Evolutionary conservation across 2,888 invertebrate species (phyloP).

Genomic region (Dasysyrphus albostriatus): DNA sequence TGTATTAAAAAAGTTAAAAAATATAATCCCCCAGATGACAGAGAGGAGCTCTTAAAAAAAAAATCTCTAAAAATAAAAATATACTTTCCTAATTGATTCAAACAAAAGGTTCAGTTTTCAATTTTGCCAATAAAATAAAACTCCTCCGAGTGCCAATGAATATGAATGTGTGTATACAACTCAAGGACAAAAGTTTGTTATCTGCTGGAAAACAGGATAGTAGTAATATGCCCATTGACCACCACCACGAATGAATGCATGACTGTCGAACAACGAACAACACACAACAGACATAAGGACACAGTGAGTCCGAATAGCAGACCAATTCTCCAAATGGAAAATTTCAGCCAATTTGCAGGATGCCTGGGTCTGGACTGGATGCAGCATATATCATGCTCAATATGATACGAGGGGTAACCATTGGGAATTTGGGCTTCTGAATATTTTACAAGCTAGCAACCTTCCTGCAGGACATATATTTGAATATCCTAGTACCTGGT

Average conservation of each 20-base stretch:
- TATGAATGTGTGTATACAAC: not conserved
- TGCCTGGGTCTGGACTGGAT: not conserved
- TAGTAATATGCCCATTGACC: not conserved
- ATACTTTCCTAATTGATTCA: constrained; percentile 6
- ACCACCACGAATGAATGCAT: not conserved
- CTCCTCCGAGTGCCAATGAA: not conserved
- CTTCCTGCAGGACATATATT: not conserved
- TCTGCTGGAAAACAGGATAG: not conserved
- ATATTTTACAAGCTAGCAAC: not conserved
- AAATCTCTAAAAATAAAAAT: not conserved
- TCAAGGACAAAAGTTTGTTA: constrained; percentile 6
- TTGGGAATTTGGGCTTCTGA: constrained; percentile 5
- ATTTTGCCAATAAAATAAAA: not conserved
- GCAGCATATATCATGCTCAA: constrained; percentile 5
- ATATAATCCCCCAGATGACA: not conserved
- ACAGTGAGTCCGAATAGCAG: not conserved
- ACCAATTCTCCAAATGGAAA: not conserved
- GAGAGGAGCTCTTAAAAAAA: not conserved
- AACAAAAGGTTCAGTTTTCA: constrained; percentile 2
- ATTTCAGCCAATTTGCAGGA: not conserved
- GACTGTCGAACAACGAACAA: not conserved
- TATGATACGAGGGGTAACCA: not conserved
- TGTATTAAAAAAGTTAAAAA: not conserved
- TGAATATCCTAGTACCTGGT: not conserved
- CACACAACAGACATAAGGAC: not conserved